Conservation (phyloP, 2,888 invertebrate genomes). For the Macrosoma leucophasiata region DNA sequence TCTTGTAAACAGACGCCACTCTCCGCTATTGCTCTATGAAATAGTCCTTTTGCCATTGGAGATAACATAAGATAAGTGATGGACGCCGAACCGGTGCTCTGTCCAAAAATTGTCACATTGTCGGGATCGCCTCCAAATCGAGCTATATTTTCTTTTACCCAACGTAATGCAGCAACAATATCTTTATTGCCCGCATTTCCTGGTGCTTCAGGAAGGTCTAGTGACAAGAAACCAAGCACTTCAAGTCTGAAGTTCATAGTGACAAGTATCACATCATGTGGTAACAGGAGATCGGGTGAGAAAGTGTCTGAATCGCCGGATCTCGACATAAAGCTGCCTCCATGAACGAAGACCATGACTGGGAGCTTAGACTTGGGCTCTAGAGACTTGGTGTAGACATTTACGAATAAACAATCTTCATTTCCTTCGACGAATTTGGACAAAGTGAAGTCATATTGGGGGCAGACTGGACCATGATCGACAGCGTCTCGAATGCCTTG, state of each 20-base stretch:
- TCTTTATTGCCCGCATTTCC: constrained; percentile 52
- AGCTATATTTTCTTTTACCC: constrained; percentile 39
- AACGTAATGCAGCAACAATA: constrained; percentile 40
- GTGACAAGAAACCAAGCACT: constrained; percentile 40
- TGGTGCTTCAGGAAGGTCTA: constrained; percentile 41
- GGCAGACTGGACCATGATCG: constrained; percentile 40
- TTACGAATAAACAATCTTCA: constrained; percentile 45
- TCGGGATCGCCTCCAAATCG: constrained; percentile 40
- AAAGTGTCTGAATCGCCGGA: constrained; percentile 36
- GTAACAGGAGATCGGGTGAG: constrained; percentile 47
- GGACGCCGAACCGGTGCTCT: constrained; percentile 46
- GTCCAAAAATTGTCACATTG: constrained; percentile 46
- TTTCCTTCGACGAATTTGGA: constrained; percentile 29
- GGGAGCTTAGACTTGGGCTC: constrained; percentile 32
- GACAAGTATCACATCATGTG: constrained; percentile 47
- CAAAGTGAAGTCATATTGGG: constrained; percentile 35
- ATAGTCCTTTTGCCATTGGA: constrained; percentile 43
- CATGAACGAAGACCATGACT: constrained; percentile 54
- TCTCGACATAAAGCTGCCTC: constrained; percentile 44
- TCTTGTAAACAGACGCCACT: constrained; percentile 37
- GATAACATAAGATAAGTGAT: constrained; percentile 47
- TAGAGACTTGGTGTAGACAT: constrained; percentile 40
- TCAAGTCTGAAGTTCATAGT: constrained; percentile 54
- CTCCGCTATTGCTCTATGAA: constrained; percentile 43
- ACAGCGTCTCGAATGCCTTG: constrained; percentile 37